Conservation (phyloP, 2,797 vertebrate species). For the Poecilia wingei region DNA sequence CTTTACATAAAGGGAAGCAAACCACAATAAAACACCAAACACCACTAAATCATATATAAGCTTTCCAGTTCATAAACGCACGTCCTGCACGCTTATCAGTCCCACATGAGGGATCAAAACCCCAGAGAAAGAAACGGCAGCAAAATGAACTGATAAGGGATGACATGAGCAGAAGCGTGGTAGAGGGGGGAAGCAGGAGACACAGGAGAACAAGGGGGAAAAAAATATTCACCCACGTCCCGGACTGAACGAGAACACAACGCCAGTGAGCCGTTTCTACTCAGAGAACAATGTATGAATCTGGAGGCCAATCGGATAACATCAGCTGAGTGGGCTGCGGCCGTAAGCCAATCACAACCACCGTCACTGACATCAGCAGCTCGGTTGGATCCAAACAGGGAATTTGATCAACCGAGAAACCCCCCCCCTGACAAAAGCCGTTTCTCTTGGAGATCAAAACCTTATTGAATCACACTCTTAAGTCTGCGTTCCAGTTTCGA, state of each 20-base stretch:
- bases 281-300: constrained; percentile 58
- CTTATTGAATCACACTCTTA: constrained; percentile 53
- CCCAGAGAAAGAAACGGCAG: constrained; percentile 51
- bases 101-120: constrained; percentile 78
- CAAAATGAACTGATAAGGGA: constrained; percentile 68
- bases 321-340: constrained; percentile 50
- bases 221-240: constrained; percentile 44
- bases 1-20: constrained; percentile 32
- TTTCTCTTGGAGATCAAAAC: constrained; percentile 55
- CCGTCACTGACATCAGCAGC: constrained; percentile 65
- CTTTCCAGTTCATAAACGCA: constrained; percentile 21
- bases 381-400: constrained; percentile 53
- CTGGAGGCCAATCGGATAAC: constrained; percentile 70
- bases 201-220: not conserved
- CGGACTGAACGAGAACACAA: constrained; percentile 62
- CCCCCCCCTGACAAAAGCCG: constrained; percentile 5
- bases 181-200: constrained; percentile 4
- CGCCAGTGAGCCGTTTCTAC: constrained; percentile 49
- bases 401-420: constrained; percentile 59
- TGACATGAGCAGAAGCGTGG: constrained; percentile 23
- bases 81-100: constrained; percentile 61
- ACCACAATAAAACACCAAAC: constrained; percentile 43
- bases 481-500: constrained; percentile 51
- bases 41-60: constrained; percentile 25
- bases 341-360: constrained; percentile 64